These are phyloP conservation scores for Carettochelys insculpta DNA, from an alignment of 2,113 vertebrate genomes.

Conservation along the genomic window DNA sequence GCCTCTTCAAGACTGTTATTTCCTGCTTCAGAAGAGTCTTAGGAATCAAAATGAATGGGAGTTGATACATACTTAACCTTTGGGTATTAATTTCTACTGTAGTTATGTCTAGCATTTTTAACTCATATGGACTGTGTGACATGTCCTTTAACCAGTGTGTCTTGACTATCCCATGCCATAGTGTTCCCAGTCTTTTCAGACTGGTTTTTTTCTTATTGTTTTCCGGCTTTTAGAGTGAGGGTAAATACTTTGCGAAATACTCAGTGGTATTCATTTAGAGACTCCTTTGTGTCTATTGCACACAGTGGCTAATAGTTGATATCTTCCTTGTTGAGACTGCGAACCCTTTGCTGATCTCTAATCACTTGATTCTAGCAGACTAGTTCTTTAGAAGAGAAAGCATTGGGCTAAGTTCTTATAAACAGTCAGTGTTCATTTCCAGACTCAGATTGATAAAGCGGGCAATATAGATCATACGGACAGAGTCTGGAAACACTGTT, in stretches of 20 bases:
- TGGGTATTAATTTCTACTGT: not conserved
- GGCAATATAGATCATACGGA: not conserved
- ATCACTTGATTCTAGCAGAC: not conserved
- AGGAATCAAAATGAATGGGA: not conserved
- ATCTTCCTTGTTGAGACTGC: conserved; percentile 13
- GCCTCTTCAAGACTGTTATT: not conserved
- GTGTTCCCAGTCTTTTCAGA: not conserved
- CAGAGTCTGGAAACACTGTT: not conserved
- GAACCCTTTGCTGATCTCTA: not conserved
- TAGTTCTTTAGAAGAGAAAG: not conserved
- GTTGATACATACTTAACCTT: not conserved
- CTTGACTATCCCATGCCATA: not conserved
- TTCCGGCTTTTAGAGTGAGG: not conserved
- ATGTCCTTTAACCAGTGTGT: not conserved
- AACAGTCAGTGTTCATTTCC: not conserved
- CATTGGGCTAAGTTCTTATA: not conserved
- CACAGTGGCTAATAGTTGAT: not conserved
- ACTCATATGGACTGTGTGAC: not conserved
- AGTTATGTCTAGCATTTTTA: not conserved
- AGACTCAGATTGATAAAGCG: not conserved
- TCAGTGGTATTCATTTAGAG: conserved; percentile 8
- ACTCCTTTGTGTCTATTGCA: not conserved
- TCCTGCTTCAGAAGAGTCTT: not conserved
- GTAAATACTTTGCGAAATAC: not conserved
- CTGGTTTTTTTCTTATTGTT: not conserved